A percentile compares a stretch with the other conserved stretches of the same genome.
phyloP scores from a whole-genome alignment of 2,113 vertebrate genomes.

The Laticauda laticaudata region DNA sequence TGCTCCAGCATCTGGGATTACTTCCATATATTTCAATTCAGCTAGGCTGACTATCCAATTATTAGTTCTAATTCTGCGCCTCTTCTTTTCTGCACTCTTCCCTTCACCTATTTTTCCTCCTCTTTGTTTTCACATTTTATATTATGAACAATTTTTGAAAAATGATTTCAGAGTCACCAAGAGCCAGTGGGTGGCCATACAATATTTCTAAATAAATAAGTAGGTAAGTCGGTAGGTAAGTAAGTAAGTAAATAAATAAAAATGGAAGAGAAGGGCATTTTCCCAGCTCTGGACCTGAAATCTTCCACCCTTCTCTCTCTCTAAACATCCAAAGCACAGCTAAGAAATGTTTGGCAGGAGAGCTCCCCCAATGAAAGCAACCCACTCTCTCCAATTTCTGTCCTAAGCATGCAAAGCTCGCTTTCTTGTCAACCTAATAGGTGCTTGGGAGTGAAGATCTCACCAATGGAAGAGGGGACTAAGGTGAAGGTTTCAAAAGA shows the following conservation, averaged over 20 bases:
- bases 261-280: not conserved
- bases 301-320: not conserved
- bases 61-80: not conserved
- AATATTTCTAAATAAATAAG: too few relatives aligned
- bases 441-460: not conserved
- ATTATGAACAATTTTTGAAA: too few relatives aligned
- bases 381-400: not conserved
- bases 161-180: too few relatives aligned
- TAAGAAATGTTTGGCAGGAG: not conserved
- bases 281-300: not conserved
- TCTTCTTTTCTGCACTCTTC: too few relatives aligned
- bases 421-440: not conserved
- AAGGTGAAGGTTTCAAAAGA: not conserved
- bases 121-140: too few relatives aligned
- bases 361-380: not conserved
- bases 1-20: not conserved
- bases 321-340: not conserved
- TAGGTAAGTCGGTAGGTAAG: too few relatives aligned
- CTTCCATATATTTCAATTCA: not conserved
- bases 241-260: too few relatives aligned
- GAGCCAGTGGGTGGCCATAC: too few relatives aligned
- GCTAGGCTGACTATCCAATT: not conserved
- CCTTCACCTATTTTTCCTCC: too few relatives aligned
- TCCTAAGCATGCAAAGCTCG: not conserved
- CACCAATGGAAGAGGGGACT: not conserved